These are phyloP conservation scores for Batillaria attramentaria DNA, from an alignment of 1,140 invertebrate species.

Conservation along the genomic window DNA sequence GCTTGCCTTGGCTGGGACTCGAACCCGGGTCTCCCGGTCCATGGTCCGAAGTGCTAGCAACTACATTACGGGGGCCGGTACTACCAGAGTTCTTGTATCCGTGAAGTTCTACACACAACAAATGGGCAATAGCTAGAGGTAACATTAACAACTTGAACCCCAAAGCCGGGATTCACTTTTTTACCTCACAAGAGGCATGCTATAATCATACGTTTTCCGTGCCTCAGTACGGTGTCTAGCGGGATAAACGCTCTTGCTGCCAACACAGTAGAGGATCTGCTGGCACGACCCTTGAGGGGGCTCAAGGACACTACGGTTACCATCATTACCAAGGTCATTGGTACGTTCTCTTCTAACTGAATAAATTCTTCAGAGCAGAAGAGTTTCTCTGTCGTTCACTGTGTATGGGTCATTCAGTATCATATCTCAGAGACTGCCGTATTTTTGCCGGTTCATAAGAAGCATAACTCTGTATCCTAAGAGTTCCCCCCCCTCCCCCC, in stretches of 20 bases:
- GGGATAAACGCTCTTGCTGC: slow-evolving; percentile 92
- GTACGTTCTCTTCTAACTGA: slow-evolving; percentile 30
- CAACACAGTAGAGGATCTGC: slow-evolving; percentile 89
- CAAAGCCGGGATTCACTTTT: too few species aligned
- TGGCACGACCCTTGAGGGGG: slow-evolving; percentile 80
- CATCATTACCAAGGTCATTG: slow-evolving; percentile 78
- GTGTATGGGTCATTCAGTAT: too few species aligned
- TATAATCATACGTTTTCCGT: neutral
- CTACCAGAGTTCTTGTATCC: neutral
- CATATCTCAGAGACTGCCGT: too few species aligned
- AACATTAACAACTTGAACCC: too few species aligned
- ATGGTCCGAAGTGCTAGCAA: too few species aligned
- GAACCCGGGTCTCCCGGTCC: too few species aligned
- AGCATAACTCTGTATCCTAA: neutral
- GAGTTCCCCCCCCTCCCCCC: neutral
- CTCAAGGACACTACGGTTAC: slow-evolving; percentile 82
- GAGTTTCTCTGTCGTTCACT: too few species aligned
- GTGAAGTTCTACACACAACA: neutral
- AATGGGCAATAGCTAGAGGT: neutral
- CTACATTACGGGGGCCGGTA: neutral
- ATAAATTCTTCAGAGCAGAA: too few species aligned
- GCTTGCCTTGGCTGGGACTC: too few species aligned
- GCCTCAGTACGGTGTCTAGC: slow-evolving; percentile 87
- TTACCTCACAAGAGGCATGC: too few species aligned
- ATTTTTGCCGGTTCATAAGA: too few species aligned